These are phyloP conservation scores for Urophycis tenuis DNA, from an alignment of 2,797 vertebrate genomes.

Conservation along the genomic window DNA sequence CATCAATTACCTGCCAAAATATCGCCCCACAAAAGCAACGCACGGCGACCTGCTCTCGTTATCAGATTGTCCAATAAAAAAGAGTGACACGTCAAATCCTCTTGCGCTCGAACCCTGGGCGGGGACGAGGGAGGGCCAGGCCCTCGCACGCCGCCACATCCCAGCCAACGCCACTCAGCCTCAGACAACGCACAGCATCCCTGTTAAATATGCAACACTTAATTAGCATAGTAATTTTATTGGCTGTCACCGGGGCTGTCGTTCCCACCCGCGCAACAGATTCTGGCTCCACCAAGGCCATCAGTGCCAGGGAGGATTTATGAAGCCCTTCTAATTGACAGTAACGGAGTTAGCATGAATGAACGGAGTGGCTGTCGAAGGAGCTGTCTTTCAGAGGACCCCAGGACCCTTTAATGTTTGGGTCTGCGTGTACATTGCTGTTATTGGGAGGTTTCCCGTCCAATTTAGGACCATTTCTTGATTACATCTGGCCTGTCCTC, in stretches of 20 bases:
- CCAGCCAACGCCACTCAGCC: constrained; percentile 5
- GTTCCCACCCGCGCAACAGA: constrained; percentile 20
- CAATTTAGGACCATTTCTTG: background rate
- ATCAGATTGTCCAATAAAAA: background rate
- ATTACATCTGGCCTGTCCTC: background rate
- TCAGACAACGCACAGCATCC: constrained; percentile 14
- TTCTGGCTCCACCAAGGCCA: constrained; percentile 34
- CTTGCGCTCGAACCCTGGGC: background rate
- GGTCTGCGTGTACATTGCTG: background rate
- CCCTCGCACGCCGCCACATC: background rate
- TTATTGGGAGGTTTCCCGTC: background rate
- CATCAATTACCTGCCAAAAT: background rate
- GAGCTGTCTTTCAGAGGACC: background rate
- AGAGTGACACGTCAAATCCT: background rate
- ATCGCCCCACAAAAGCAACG: background rate
- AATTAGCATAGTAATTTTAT: constrained; percentile 35
- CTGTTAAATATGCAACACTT: constrained; percentile 29
- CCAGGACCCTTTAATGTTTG: background rate
- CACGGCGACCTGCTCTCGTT: background rate
- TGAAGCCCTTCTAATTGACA: constrained; percentile 34
- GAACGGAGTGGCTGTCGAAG: constrained; percentile 11
- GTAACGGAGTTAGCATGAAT: constrained; percentile 22
- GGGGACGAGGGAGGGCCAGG: background rate
- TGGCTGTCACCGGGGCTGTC: constrained; percentile 21
- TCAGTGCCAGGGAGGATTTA: constrained; percentile 30